A percentile compares a stretch with the other conserved stretches of the same genome.
phyloP scores from a whole-genome alignment of 1,140 invertebrate species.

The Brachionus manjavacas region DNA sequence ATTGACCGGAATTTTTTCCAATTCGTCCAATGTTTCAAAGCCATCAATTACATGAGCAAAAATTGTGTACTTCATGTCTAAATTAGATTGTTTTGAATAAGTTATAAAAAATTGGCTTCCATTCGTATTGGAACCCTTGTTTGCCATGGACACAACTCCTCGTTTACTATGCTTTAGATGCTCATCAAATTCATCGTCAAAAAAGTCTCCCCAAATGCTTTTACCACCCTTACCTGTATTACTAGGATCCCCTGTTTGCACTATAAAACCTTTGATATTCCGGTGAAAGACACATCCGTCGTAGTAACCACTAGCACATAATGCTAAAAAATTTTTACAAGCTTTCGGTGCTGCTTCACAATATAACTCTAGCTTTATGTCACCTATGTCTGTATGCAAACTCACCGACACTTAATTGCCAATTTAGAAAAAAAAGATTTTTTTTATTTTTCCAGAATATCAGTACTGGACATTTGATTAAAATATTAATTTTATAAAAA shows the following conservation, averaged over 20 bases:
- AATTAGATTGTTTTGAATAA: constrained; percentile 88
- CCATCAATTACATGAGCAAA: constrained; percentile 71
- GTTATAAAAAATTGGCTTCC: constrained; percentile 98
- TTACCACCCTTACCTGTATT: constrained; percentile 79
- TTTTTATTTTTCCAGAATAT: not conserved
- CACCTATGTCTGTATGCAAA: constrained; percentile 92
- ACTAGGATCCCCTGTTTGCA: constrained; percentile 80
- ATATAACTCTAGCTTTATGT: constrained; percentile 82
- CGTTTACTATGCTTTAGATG: constrained; percentile 91
- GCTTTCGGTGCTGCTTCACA: constrained; percentile 95
- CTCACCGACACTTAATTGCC: constrained; percentile 73
- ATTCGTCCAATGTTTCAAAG: constrained; percentile 24
- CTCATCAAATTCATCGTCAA: constrained; percentile 89
- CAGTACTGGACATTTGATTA: not conserved
- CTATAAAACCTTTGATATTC: constrained; percentile 94
- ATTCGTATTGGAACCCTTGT: constrained; percentile 90
- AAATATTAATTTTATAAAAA: not conserved
- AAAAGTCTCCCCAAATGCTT: constrained; percentile 87
- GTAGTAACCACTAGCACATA: constrained; percentile 84
- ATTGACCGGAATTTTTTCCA: constrained; percentile 39
- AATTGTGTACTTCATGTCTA: constrained; percentile 94
- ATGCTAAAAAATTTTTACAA: constrained; percentile 91
- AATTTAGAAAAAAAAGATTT: not conserved
- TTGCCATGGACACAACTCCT: constrained; percentile 82
- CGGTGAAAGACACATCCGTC: constrained; percentile 85